These are phyloP conservation scores for Pseudomugil gertrudae DNA, from an alignment of 2,797 vertebrate genomes.

Conservation along the genomic window DNA sequence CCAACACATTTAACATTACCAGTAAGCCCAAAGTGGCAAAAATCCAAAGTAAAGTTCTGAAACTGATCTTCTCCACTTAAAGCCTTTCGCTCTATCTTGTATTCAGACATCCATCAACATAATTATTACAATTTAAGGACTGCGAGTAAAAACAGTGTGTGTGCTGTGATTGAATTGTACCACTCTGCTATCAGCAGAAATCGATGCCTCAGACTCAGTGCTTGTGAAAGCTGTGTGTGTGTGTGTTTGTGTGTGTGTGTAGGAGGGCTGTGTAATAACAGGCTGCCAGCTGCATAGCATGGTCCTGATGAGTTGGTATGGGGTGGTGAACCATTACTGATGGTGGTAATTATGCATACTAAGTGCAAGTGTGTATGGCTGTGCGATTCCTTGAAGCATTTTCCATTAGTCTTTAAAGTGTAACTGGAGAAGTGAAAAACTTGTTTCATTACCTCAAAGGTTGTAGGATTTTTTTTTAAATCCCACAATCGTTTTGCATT, in stretches of 20 bases:
- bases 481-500: conserved; percentile 23
- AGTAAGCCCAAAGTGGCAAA: background rate
- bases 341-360: conserved; percentile 66
- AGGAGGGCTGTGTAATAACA: conserved; percentile 61
- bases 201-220: conserved; percentile 60
- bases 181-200: conserved; percentile 68
- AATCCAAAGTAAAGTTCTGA: background rate
- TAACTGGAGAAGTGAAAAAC: conserved; percentile 19
- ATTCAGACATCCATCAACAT: conserved; percentile 15
- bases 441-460: background rate
- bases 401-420: conserved; percentile 13
- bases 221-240: conserved; percentile 41
- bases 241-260: conserved; percentile 19
- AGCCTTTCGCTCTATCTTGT: conserved; percentile 5
- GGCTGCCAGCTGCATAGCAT: conserved; percentile 60
- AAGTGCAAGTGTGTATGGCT: conserved; percentile 24
- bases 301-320: conserved; percentile 60
- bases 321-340: conserved; percentile 56
- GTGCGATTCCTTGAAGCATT: conserved; percentile 27
- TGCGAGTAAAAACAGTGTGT: conserved; percentile 19
- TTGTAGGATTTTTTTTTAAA: background rate
- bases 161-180: conserved; percentile 57
- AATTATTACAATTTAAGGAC: conserved; percentile 14
- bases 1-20: background rate
- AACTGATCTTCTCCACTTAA: background rate